Base-by-base conservation (phyloP, 1,140 invertebrate genomes). In the Babylonia areolata region DNA sequence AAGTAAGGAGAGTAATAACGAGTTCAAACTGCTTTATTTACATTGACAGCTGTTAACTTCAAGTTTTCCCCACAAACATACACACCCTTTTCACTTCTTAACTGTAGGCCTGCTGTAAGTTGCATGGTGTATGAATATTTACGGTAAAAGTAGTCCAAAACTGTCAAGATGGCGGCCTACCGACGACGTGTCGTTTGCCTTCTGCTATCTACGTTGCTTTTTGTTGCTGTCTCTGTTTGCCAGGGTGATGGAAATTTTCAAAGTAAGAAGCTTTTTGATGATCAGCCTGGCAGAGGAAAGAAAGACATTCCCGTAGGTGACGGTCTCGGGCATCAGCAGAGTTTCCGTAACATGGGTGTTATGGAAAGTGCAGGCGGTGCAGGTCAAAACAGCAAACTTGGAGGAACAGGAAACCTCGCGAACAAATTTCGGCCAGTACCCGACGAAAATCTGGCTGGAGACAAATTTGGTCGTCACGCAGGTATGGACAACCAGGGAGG, bases 101-200 rank as follows among this genome's bases (percentile, higher is more conserved):
- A 3, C 9, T 37, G 31, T 75, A 6, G 17, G 73, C n/a, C 5
- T 39, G 11, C 33, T 35, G 12, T 9, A 75, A 75, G 37, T 75
- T 75, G 23, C 28, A 12, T 23, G 20, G 81, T 31, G 81, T 23
- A 82, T 69, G 54, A 40, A 58, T 82, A 82, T 64, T 15, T 35
- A 5, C 17, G 3, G 23, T 37, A 20, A 84, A 73, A 84, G 20
- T 40, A 73, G 28, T 40, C 40, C 37, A 40, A 20, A 73, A 71
- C 82, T 80, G 40, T 39, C 86, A 89, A 89, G n/a, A 89, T 89
- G 88, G 88, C 85, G 71, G 84, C 85, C 71, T 85, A 35, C 86
- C 71, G 85, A 84, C 88, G 88, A 89, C 88, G 88, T 89, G 88
- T 89, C 87, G 85, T 80, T 42, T 64, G 69, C 64, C 64, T 84